Base-by-base conservation (phyloP, 30 jellyfish, hydroid and myxozoan genomes). In the Aurelia sp. region DNA sequence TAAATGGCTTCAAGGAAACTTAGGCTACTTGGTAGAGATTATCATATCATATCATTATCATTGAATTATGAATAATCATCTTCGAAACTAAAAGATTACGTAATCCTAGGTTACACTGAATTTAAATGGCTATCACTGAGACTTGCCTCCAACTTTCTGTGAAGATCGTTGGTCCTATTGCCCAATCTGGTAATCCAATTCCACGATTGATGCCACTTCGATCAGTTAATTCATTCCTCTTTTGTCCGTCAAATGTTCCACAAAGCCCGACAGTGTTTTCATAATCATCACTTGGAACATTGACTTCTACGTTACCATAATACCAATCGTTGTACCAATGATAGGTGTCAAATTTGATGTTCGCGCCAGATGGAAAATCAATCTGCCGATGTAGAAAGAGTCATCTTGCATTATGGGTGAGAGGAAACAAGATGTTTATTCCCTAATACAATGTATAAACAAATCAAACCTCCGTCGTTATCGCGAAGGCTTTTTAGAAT, bases 141-240 rank as follows among this genome's bases (percentile, higher is more conserved):
- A n/a, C n/a, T 35, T 35, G 81, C 97, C 66, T 88, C 97, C 97
- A 88, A 63, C 97, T 88, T 16, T 88, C 94, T 3, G 97, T 77
- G 72, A 88, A 88, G 67, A 9, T 65, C 20, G 0, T 33, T 66
- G 74, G 88, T 27, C 84, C 93, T 5, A 76, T 30, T 57, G 74
- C 30, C 5, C 76, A 0, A 13, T 67, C 5, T 13, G 74, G 59
- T 40, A 70, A 41, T 35, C 35, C 74, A 4, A 8, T 22, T 4
- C n/a, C 33, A 65, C 78, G 44, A 17, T 10, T 44, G n/a, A 10
- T 76, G 18, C 78, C 58, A n/a, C 59, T 59, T 48, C 31, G 55
- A 22, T 57, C 47, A 50, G 48, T 22, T 13, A 76, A 16, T 8
- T 76, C 88, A 52, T 76, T 76, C 13, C 16, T 33, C 4, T 0